Base-by-base conservation (phyloP, 2,797 vertebrate species). In the Pelobates cultripes region DNA sequence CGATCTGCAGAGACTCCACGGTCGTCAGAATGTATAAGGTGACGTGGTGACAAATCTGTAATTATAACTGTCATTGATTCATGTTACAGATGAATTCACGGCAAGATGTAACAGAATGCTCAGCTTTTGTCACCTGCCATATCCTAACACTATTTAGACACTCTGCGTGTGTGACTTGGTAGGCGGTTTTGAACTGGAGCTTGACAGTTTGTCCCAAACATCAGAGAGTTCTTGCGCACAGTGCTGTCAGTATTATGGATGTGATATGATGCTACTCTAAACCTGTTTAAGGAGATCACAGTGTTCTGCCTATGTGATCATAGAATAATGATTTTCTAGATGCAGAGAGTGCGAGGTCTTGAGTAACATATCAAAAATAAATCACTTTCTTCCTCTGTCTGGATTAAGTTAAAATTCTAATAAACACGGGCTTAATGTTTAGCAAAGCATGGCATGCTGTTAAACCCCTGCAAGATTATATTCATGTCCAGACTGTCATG, bases 41-140 rank as follows among this genome's bases (percentile, higher is more conserved):
- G 61, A 64, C 10, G 17, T 1, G 61, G 61, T 64, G 61, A 40
- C 55, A 40, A 17, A 7, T 64, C 61, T 17, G 17, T 64, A 17
- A 64, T 64, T 64, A 64, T 10, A 3, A n/a, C 28, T 9, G 17
- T 64, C 61, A 40, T 8, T 40, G 17, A 64, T 12, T 28, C 61
- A 2, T 40, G 61, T 64, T 64, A n/a, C 61, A 40, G n/a, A 28
- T 17, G 61, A 28, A 64, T 64, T 64, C 17, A 7, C 61, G 28
- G 61, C 61, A 10, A 64, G 61, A 64, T 64, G 61, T 64, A 64
- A 14, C 61, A 40, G 61, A 64, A 64, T 28, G 17, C 17, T 40
- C 61, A 10, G n/a, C 61, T 64, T 64, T 64, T 28, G 61, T 64
- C 61, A 64, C 61, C 61, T 64, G 61, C 61, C 61, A 64, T 28